Percentiles rank a stretch among this genome's conserved stretches.
Evolutionary conservation across 2,888 invertebrate genomes (phyloP).

Genomic region (Drosophila nr. medialis): DNA sequence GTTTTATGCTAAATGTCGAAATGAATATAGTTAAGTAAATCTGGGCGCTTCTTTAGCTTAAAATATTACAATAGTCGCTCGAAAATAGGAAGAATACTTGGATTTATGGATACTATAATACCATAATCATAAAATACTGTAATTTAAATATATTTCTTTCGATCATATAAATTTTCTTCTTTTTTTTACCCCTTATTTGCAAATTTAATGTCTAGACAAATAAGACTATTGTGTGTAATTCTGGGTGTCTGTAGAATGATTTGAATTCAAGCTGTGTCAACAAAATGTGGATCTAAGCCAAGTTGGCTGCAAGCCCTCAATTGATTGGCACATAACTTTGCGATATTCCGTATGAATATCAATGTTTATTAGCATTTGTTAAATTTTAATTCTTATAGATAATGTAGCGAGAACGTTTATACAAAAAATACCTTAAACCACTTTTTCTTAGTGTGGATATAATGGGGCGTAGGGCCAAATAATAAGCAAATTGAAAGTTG

Average conservation of each 20-base stretch:
- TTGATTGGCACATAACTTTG: constrained; percentile 12
- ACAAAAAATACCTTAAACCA: constrained; percentile 60
- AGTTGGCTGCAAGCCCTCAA: constrained; percentile 14
- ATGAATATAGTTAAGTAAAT: constrained; percentile 8
- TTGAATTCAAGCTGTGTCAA: not conserved
- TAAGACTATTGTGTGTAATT: not conserved
- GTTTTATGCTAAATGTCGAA: not conserved
- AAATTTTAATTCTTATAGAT: constrained; percentile 49
- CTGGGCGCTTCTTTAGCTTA: not conserved
- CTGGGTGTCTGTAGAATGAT: not conserved
- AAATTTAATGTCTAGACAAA: not conserved
- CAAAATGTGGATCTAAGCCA: constrained; percentile 16
- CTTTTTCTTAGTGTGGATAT: constrained; percentile 22
- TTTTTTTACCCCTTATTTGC: not conserved
- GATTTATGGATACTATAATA: not conserved
- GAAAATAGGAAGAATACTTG: not conserved
- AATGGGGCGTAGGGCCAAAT: constrained; percentile 20
- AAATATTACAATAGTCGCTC: not conserved
- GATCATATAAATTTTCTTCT: not conserved
- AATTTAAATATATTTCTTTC: not conserved
- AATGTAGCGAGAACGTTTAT: constrained; percentile 63
- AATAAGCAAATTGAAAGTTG: constrained; percentile 36
- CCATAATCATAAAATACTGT: not conserved
- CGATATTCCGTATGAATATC: constrained; percentile 51
- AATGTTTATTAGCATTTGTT: constrained; percentile 55